Percentiles rank a stretch among this genome's conserved stretches.
These are phyloP conservation scores for Beris morrisii DNA, from an alignment of 2,888 invertebrate genomes.

Conservation along the genomic window DNA sequence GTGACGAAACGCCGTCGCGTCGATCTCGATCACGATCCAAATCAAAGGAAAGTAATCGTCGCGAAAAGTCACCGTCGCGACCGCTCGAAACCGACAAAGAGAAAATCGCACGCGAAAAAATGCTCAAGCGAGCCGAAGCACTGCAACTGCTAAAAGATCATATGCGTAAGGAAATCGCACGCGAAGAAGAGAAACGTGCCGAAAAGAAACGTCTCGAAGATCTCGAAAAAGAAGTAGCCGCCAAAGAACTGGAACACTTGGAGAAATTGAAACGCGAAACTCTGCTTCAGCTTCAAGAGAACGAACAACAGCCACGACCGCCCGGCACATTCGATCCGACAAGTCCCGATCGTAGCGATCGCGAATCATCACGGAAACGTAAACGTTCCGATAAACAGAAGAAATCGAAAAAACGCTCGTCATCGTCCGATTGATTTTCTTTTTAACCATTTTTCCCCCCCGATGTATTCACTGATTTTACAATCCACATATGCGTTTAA, in stretches of 20 bases:
- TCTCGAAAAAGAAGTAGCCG: constrained; percentile 51
- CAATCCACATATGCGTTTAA: background rate
- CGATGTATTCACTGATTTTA: constrained; percentile 6
- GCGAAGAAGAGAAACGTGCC: constrained; percentile 61
- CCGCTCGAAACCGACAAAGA: constrained; percentile 44
- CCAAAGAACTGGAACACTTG: constrained; percentile 51
- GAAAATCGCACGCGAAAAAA: constrained; percentile 53
- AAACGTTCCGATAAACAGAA: constrained; percentile 47
- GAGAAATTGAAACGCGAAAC: constrained; percentile 55
- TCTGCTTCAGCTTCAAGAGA: constrained; percentile 51
- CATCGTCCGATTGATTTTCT: constrained; percentile 34
- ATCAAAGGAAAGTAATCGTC: constrained; percentile 42
- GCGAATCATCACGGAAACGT: constrained; percentile 41
- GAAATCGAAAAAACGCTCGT: constrained; percentile 52
- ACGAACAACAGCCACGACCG: constrained; percentile 46
- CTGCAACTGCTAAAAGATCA: constrained; percentile 62
- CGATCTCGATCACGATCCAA: constrained; percentile 13
- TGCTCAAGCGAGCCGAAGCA: constrained; percentile 58
- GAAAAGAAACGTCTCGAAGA: constrained; percentile 55
- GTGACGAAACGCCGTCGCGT: background rate
- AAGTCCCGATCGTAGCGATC: constrained; percentile 31
- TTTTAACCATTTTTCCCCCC: background rate
- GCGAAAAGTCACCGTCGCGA: constrained; percentile 36
- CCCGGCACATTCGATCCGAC: background rate
- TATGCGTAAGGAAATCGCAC: constrained; percentile 62